Conservation (phyloP, 37 sponge, comb jelly and placozoan genomes). For the Oopsacas minuta region DNA sequence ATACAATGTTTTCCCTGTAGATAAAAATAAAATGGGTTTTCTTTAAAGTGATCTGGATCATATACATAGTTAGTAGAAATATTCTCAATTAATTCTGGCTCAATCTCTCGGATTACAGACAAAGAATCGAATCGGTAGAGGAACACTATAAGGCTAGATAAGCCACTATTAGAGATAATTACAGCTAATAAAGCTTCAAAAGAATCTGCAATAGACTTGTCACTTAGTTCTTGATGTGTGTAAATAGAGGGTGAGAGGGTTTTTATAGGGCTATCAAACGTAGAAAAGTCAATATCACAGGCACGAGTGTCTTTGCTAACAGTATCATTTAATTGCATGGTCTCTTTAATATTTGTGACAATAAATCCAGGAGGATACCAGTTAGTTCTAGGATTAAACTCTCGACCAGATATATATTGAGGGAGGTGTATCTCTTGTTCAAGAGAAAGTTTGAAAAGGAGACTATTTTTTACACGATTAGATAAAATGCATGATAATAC, state of each 20-base stretch:
- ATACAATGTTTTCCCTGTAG: background rate
- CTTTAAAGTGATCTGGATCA: background rate
- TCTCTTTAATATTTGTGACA: background rate
- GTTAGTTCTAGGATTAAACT: background rate
- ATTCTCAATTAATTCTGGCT: background rate
- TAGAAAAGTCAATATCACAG: too few species aligned
- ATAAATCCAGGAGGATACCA: constrained; percentile 1
- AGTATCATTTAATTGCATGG: background rate
- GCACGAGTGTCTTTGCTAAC: background rate
- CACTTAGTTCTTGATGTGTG: background rate
- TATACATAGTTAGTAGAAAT: background rate
- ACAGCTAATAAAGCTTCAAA: background rate
- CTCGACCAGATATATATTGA: background rate
- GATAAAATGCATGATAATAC: background rate
- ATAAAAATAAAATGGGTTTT: background rate
- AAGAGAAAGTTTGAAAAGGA: background rate
- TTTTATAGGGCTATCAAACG: background rate
- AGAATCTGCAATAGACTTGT: background rate
- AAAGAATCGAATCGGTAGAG: background rate
- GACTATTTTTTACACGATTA: background rate
- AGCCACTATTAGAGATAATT: background rate
- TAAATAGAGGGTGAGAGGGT: background rate
- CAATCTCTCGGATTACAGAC: background rate
- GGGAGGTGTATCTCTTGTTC: background rate
- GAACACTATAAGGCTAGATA: background rate